Evolutionary conservation across 2,888 invertebrate species (phyloP).

Genomic region (Callinectes sapidus): DNA sequence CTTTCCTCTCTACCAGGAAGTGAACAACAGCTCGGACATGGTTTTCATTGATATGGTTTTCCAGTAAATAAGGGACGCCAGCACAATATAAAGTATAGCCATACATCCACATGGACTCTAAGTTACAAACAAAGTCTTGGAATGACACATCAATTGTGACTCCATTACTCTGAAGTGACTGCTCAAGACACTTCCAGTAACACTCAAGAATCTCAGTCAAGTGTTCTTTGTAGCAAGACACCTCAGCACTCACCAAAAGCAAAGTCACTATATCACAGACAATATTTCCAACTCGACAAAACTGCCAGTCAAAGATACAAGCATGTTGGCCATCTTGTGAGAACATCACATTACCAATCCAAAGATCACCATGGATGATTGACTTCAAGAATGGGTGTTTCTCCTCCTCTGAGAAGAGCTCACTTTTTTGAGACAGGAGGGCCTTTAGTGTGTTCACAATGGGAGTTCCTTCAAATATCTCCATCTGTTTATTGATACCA

Average conservation of each 20-base stretch:
- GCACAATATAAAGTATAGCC: slow-evolving; percentile 60
- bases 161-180: slow-evolving; percentile 52
- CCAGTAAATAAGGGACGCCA: slow-evolving; percentile 51
- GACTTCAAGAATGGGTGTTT: slow-evolving; percentile 58
- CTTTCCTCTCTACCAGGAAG: slow-evolving; percentile 38
- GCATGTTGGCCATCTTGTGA: slow-evolving; percentile 48
- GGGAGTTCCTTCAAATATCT: slow-evolving; percentile 41
- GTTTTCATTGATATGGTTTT: slow-evolving; percentile 41
- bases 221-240: slow-evolving; percentile 51
- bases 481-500: slow-evolving; percentile 51
- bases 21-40: slow-evolving; percentile 7
- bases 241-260: slow-evolving; percentile 60
- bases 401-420: slow-evolving; percentile 3
- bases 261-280: slow-evolving; percentile 64
- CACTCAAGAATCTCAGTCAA: slow-evolving; percentile 59
- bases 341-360: slow-evolving; percentile 68
- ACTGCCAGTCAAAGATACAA: slow-evolving; percentile 70
- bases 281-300: slow-evolving; percentile 57
- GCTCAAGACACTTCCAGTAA: slow-evolving; percentile 63
- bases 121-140: slow-evolving; percentile 41
- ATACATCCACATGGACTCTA: slow-evolving; percentile 65
- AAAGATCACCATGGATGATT: slow-evolving; percentile 68
- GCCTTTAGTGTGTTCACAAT: slow-evolving; percentile 35
- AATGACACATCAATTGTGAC: slow-evolving; percentile 48
- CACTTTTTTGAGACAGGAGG: slow-evolving; percentile 5